These are phyloP conservation scores for Alviniconcha strummeri DNA, from an alignment of 2,888 invertebrate genomes.

Conservation along the genomic window DNA sequence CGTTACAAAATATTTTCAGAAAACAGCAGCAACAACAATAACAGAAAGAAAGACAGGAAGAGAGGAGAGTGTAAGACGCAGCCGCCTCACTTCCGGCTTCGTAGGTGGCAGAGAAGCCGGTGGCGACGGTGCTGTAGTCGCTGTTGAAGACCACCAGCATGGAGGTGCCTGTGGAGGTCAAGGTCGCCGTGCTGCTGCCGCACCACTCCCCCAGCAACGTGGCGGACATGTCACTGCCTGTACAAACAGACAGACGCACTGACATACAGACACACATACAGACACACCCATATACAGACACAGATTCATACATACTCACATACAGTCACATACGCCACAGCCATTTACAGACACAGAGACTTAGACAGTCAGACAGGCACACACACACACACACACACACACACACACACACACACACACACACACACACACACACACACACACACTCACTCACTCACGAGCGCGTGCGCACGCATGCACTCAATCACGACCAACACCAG, in stretches of 20 bases:
- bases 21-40: neutral
- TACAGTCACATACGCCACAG: too few relatives aligned
- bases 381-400: too few relatives aligned
- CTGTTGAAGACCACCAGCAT: constrained; percentile 23
- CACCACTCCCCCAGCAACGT: constrained; percentile 27
- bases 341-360: too few relatives aligned
- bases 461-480: too few relatives aligned
- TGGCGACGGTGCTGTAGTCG: constrained; percentile 20
- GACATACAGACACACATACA: neutral
- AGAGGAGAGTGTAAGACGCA: neutral
- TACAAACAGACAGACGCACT: neutral
- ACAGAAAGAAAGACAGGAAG: neutral
- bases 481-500: too few relatives aligned
- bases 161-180: neutral
- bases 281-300: too few relatives aligned
- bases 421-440: too few relatives aligned
- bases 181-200: neutral
- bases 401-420: too few relatives aligned
- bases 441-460: too few relatives aligned
- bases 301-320: too few relatives aligned
- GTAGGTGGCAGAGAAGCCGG: constrained; percentile 3
- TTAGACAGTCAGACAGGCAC: too few relatives aligned
- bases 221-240: neutral
- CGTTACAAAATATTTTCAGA: too few relatives aligned
- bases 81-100: neutral